Conservation (phyloP, 2,797 vertebrate genomes). For the Mormyrops attenuatus region DNA sequence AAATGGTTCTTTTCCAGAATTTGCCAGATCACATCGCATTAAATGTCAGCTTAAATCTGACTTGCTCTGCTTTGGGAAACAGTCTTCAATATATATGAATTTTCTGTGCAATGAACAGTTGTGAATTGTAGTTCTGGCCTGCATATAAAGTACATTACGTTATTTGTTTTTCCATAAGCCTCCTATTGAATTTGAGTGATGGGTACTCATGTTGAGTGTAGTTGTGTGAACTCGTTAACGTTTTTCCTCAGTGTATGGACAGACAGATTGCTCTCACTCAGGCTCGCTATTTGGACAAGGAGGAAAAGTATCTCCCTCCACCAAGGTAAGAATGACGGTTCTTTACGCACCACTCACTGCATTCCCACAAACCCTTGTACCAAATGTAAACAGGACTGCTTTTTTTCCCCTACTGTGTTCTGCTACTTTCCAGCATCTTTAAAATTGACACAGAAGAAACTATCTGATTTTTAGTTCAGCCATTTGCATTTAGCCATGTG, state of each 20-base stretch:
- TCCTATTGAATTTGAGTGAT: not conserved
- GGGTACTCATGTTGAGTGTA: not conserved
- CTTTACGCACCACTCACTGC: not conserved
- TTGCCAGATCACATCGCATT: not conserved
- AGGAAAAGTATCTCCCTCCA: constrained; percentile 81
- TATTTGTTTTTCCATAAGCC: not conserved
- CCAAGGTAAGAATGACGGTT: constrained; percentile 70
- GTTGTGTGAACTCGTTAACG: not conserved
- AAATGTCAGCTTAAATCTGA: not conserved
- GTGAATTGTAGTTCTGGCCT: not conserved
- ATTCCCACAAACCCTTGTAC: not conserved
- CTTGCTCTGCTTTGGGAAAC: not conserved
- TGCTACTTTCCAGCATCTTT: not conserved
- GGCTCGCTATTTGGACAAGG: constrained; percentile 87
- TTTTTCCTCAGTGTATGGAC: constrained; percentile 72
- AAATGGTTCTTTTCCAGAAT: not conserved
- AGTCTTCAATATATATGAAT: not conserved
- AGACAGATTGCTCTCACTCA: constrained; percentile 80
- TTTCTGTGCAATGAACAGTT: not conserved
- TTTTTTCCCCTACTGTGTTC: not conserved
- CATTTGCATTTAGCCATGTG: not conserved
- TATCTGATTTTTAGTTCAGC: not conserved
- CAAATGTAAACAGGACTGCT: not conserved
- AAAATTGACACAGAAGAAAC: not conserved
- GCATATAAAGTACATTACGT: not conserved